These are phyloP conservation scores for Drosophila atripex DNA, from an alignment of 2,888 invertebrate genomes.

Conservation along the genomic window DNA sequence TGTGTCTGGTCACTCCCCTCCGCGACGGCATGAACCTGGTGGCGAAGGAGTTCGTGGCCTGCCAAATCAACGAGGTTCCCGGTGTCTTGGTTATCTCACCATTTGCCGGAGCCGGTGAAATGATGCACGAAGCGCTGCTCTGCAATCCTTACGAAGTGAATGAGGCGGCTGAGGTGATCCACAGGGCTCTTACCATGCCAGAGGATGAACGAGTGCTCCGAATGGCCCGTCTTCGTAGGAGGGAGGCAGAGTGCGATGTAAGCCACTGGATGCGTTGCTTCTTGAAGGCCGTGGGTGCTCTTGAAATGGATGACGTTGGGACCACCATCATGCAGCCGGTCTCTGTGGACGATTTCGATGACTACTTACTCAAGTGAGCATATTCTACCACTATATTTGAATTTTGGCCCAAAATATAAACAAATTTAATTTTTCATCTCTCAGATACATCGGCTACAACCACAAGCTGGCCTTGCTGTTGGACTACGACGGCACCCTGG, in stretches of 20 bases:
- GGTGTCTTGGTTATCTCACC: conserved; percentile 95
- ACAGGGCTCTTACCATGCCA: conserved; percentile 94
- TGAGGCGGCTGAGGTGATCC: conserved; percentile 93
- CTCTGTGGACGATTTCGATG: conserved; percentile 95
- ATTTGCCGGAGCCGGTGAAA: conserved; percentile 96
- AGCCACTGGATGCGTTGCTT: conserved; percentile 95
- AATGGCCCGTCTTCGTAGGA: conserved; percentile 92
- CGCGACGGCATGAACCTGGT: conserved; percentile 96
- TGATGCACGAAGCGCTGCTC: conserved; percentile 96
- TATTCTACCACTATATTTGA: not conserved
- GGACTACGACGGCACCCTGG: conserved; percentile 95
- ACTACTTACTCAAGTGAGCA: conserved; percentile 92
- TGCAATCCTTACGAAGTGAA: conserved; percentile 96
- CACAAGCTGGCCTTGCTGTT: conserved; percentile 92
- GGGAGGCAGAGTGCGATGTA: conserved; percentile 93
- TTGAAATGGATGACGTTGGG: conserved; percentile 92
- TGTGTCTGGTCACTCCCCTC: conserved; percentile 93
- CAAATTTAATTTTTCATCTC: conserved; percentile 41
- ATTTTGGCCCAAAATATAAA: too few relatives aligned
- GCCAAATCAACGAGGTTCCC: conserved; percentile 93
- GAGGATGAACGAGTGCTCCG: conserved; percentile 93
- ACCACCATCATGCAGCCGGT: conserved; percentile 94
- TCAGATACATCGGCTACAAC: conserved; percentile 92
- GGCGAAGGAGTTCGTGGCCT: conserved; percentile 96
- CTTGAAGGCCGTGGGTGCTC: conserved; percentile 93